Evolutionary conservation across 64 coral and sea anemone species (phyloP).

Genomic region (Pocillopora damicornis): DNA sequence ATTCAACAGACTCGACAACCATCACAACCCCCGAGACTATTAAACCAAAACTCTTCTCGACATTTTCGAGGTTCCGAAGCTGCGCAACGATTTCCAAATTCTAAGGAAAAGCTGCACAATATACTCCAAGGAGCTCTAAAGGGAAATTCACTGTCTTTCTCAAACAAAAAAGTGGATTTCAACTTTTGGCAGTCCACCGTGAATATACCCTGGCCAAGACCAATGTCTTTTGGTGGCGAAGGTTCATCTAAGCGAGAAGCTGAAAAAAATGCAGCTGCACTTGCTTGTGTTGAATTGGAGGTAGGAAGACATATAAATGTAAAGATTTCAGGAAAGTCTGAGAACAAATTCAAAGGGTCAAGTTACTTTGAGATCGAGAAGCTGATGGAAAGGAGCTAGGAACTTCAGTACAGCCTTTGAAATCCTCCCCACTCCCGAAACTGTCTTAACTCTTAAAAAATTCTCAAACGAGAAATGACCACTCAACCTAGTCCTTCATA

Average conservation of each 20-base stretch:
- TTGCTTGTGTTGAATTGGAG: constrained; percentile 82
- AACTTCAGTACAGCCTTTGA: no score
- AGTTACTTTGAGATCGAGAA: no score
- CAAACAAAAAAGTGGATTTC: constrained; percentile 39
- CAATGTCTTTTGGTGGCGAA: constrained; percentile 51
- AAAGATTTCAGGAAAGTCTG: neutral
- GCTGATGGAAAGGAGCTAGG: no score
- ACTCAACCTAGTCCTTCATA: no score
- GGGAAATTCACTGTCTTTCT: constrained; percentile 50
- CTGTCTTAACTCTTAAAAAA: no score
- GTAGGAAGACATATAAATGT: constrained; percentile 11
- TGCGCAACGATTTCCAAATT: constrained; percentile 68
- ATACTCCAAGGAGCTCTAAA: constrained; percentile 72
- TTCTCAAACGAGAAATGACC: no score
- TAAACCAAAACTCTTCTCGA: neutral
- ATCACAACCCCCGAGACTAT: neutral
- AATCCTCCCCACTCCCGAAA: no score
- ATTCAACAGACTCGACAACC: neutral
- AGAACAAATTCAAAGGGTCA: no score
- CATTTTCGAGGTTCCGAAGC: constrained; percentile 59
- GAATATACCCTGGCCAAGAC: constrained; percentile 62
- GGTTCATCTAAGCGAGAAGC: constrained; percentile 64
- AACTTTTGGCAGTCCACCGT: constrained; percentile 56
- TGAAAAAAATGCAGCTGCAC: constrained; percentile 76
- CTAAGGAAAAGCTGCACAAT: constrained; percentile 84